These are phyloP conservation scores for Mesoligia furuncula DNA, from an alignment of 2,888 invertebrate species.

Conservation along the genomic window DNA sequence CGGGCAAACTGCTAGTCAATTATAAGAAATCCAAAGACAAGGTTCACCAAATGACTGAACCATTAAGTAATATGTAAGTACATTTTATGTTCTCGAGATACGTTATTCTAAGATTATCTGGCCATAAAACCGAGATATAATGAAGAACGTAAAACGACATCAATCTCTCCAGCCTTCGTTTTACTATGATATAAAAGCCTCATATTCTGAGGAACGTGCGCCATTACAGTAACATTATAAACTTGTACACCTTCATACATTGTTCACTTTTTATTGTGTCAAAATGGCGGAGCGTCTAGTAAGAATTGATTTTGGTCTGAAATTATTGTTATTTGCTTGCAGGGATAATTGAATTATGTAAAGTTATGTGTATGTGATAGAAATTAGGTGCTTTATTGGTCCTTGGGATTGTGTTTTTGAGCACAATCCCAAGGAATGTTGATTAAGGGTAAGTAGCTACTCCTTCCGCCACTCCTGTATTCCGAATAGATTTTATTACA, in stretches of 20 bases:
- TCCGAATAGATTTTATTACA: not conserved
- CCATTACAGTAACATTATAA: conserved; percentile 34
- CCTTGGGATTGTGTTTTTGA: conserved; percentile 3
- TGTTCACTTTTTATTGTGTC: conserved; percentile 30
- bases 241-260: conserved; percentile 37
- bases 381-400: not conserved
- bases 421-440: too few relatives aligned
- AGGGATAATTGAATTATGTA: conserved; percentile 2
- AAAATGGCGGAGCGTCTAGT: conserved; percentile 28
- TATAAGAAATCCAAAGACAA: not conserved
- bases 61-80: not conserved
- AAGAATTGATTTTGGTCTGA: not conserved
- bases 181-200: conserved; percentile 42
- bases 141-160: conserved; percentile 49
- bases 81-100: conserved; percentile 19
- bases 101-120: conserved; percentile 42
- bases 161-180: conserved; percentile 17
- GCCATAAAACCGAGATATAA: conserved; percentile 50
- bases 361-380: not conserved
- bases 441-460: not conserved
- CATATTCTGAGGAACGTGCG: conserved; percentile 18
- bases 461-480: not conserved
- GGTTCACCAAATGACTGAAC: not conserved
- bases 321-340: conserved; percentile 13
- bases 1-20: too few relatives aligned